These are phyloP conservation scores for Nephrotoma flavescens DNA, from an alignment of 2,888 invertebrate genomes.

Conservation along the genomic window DNA sequence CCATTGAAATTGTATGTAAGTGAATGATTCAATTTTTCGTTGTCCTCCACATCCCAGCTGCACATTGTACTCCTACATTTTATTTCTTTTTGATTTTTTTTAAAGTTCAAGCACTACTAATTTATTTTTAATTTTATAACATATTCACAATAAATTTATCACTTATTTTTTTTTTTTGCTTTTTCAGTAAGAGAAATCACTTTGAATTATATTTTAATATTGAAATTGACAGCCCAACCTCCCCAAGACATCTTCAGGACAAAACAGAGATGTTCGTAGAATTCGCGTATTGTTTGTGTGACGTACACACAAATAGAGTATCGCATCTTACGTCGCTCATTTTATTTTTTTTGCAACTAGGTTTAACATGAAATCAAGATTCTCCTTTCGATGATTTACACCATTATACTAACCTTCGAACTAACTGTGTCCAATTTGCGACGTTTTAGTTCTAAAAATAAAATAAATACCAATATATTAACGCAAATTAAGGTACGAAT, in stretches of 20 bases:
- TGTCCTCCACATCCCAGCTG: not conserved
- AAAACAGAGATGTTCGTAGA: not conserved
- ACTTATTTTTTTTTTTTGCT: not conserved
- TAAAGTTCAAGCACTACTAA: not conserved
- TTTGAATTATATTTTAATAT: not conserved
- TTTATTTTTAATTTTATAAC: not conserved
- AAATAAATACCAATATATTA: not conserved
- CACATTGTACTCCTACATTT: not conserved
- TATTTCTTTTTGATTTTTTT: not conserved
- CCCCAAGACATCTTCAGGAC: constrained; percentile 5
- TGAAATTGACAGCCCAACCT: constrained; percentile 10
- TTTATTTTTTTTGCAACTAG: constrained; percentile 3
- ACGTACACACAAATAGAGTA: not conserved
- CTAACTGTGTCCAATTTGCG: constrained; percentile 66
- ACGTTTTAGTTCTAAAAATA: constrained; percentile 57
- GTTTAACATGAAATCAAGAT: constrained; percentile 11
- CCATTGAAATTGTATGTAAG: not conserved
- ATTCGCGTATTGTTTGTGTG: not conserved
- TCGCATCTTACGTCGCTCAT: not conserved
- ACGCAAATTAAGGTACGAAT: not conserved
- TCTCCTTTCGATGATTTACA: constrained; percentile 27
- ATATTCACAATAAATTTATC: not conserved
- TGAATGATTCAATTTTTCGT: not conserved
- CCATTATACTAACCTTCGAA: constrained; percentile 71
- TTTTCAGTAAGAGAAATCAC: not conserved